Percentiles rank a stretch among this genome's conserved stretches.
Evolutionary conservation across 2,113 vertebrate species (phyloP).

Genomic region (Melospiza georgiana): DNA sequence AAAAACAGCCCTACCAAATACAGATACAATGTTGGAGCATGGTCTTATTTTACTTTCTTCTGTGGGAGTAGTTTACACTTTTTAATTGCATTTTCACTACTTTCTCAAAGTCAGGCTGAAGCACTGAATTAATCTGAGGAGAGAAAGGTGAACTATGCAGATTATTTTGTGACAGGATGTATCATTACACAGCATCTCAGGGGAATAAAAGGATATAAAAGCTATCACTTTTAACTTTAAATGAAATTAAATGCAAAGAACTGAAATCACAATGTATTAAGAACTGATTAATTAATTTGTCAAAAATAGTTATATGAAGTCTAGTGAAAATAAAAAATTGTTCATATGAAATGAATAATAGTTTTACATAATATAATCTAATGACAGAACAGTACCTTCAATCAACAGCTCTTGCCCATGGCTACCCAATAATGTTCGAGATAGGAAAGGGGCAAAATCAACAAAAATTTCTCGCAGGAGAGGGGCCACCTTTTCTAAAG

Average conservation of each 20-base stretch:
- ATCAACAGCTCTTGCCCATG: constrained; percentile 97
- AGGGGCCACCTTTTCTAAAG: constrained; percentile 96
- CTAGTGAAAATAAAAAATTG: neutral
- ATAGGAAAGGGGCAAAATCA: constrained; percentile 97
- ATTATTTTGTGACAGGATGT: neutral
- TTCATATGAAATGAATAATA: neutral
- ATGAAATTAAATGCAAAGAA: neutral
- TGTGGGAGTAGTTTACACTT: neutral
- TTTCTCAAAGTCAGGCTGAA: neutral
- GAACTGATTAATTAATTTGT: neutral
- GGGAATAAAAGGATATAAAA: neutral
- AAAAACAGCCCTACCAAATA: neutral
- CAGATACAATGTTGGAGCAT: neutral
- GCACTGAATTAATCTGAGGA: neutral
- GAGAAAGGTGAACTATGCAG: neutral
- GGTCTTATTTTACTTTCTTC: neutral
- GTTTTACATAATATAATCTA: neutral
- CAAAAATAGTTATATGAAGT: neutral
- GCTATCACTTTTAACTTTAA: neutral
- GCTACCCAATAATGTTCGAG: constrained; percentile 93
- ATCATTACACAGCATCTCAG: neutral
- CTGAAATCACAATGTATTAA: neutral
- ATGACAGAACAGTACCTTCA: constrained; percentile 91
- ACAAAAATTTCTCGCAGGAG: constrained; percentile 97
- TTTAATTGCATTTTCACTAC: neutral